Evolutionary conservation across 2,797 vertebrate genomes (phyloP).

Genomic region (Helostoma temminkii): DNA sequence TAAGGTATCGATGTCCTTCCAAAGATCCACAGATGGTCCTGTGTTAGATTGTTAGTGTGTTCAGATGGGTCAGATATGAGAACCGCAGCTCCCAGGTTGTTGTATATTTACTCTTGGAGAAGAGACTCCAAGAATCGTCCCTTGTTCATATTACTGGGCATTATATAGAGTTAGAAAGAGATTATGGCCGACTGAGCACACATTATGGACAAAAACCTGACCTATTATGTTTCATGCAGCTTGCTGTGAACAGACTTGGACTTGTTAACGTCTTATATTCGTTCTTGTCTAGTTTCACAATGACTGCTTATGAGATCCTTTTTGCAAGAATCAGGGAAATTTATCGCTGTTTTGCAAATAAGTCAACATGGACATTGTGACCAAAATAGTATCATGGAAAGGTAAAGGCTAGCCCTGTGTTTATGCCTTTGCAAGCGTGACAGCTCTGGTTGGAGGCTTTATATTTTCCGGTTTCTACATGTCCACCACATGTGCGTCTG

Average conservation of each 20-base stretch:
- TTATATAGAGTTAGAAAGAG: constrained; percentile 59
- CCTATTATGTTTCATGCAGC: constrained; percentile 60
- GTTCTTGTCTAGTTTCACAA: constrained; percentile 54
- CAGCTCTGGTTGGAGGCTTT: no score
- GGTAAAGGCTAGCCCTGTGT: neutral
- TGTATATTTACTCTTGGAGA: constrained; percentile 68
- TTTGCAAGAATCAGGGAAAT: constrained; percentile 27
- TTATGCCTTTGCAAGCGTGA: no score
- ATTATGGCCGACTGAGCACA: constrained; percentile 49
- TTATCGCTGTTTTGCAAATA: constrained; percentile 20
- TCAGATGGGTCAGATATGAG: constrained; percentile 62
- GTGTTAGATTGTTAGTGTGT: constrained; percentile 63
- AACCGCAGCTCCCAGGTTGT: constrained; percentile 51
- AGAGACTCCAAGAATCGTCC: constrained; percentile 36
- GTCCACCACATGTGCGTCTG: no score
- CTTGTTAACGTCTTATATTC: constrained; percentile 45
- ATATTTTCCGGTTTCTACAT: no score
- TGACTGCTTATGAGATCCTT: constrained; percentile 31
- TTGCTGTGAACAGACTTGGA: constrained; percentile 33
- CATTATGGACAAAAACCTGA: constrained; percentile 52
- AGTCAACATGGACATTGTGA: no score
- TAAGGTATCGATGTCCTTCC: constrained; percentile 54
- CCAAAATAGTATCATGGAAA: neutral
- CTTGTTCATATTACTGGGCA: constrained; percentile 58
- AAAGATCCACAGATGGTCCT: constrained; percentile 63